These are phyloP conservation scores for Exaiptasia diaphana DNA, from an alignment of 64 coral and sea anemone species.

Conservation along the genomic window DNA sequence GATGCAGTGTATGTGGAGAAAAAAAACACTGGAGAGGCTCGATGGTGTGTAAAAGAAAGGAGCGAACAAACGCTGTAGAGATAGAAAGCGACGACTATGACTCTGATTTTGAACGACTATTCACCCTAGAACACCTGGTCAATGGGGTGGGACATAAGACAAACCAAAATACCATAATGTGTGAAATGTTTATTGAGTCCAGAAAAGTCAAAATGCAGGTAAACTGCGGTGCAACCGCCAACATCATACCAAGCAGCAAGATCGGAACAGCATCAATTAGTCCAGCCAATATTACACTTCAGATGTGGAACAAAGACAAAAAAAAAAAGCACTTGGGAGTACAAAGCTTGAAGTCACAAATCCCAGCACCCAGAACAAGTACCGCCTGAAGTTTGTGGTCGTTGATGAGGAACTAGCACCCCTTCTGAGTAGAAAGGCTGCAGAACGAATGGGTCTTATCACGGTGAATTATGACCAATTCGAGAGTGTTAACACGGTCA, in stretches of 20 bases:
- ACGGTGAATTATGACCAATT: constrained; percentile 50
- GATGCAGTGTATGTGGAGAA: constrained; percentile 10
- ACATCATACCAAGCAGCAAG: no score
- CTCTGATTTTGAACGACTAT: constrained; percentile 23
- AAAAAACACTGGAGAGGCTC: constrained; percentile 53
- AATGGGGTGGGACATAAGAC: constrained; percentile 17
- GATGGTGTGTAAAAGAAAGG: neutral
- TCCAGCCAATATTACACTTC: no score
- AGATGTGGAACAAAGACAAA: no score
- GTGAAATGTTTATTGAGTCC: no score
- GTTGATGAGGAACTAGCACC: constrained; percentile 43
- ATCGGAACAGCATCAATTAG: no score
- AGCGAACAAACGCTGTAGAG: neutral
- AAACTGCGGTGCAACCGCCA: no score
- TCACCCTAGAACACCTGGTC: constrained; percentile 6
- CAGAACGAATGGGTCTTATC: constrained; percentile 53
- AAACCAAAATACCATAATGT: no score
- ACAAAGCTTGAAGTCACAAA: no score
- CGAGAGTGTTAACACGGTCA: constrained; percentile 21
- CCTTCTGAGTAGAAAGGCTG: constrained; percentile 31
- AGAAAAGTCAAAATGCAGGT: no score
- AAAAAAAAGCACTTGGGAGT: no score
- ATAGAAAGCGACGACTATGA: constrained; percentile 6
- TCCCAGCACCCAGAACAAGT: no score
- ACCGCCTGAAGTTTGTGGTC: no score